Evolutionary conservation across 1,140 invertebrate genomes (phyloP), one percentile per base, ranked within the genome.

Genomic region (Bombus waltoni): DNA sequence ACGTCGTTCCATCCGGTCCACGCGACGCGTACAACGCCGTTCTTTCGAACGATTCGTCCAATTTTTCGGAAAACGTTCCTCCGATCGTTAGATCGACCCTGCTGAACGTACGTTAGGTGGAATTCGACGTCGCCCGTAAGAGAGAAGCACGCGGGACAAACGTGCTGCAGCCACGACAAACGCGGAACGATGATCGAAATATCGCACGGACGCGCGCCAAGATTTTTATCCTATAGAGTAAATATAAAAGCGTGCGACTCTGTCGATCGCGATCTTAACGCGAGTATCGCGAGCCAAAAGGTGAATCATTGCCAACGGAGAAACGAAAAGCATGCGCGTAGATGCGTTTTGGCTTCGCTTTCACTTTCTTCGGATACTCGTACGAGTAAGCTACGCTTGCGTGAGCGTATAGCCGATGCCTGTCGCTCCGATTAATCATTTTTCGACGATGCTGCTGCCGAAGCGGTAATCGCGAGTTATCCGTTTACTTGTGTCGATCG

Each of bases 391-490:
- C 32, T 35, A 38, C 35, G 13, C 18, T 38, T 11, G 2, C 32
- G 66, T 9, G n/a, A 66, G 32, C 32, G 65, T 35, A 18, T 18
- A 59, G 28, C 57, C n/a, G 13, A 66, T 32, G 4, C 15, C 13
- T n/a, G 59, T 62, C 28, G 0, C 0, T 53, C 47, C 2, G 0
- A 53, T 22, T 22, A 53, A n/a, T n/a, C 25, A 0, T 4, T n/a
- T 62, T 3, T 2, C 1, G 10, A 62, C 59, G 11, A 62, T 62
- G 0, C 22, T n/a, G 59, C 5, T 6, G 47, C 15, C 47, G 5
- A 47, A 18, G 47, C 47, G 0, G 6, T 1, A 6, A 6, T 47
- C 0, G 15, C 28, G 0, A 11, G 0, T 59, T 11, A 13, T 65
- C 44, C 44, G 13, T 47, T 15, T 47, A 1, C 44, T 47, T 0